Percentiles rank a stretch among this genome's conserved stretches.
phyloP scores from a whole-genome alignment of 1,140 invertebrate genomes.

The Apolygus lucorum region DNA sequence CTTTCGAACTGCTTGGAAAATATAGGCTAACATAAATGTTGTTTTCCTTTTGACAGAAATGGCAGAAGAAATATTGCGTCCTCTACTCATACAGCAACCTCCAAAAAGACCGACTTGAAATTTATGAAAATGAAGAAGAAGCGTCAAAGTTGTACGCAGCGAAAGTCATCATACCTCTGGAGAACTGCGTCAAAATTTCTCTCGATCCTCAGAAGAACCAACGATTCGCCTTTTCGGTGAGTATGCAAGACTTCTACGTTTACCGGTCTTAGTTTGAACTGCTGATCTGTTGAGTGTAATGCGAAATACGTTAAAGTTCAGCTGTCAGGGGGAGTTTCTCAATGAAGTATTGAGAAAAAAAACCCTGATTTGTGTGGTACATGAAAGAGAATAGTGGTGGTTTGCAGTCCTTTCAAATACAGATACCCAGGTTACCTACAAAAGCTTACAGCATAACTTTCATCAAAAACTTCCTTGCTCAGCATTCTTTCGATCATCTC shows the following conservation, averaged over 20 bases:
- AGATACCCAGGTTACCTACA: too few species aligned
- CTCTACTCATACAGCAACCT: slow-evolving; percentile 71
- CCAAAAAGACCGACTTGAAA: slow-evolving; percentile 65
- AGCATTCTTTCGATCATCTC: too few species aligned
- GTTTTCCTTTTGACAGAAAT: slow-evolving; percentile 65
- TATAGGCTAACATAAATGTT: too few species aligned
- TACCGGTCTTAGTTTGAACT: not conserved
- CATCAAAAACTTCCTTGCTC: too few species aligned
- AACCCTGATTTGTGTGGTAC: too few species aligned
- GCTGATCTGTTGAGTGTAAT: not conserved
- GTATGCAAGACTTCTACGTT: slow-evolving; percentile 20
- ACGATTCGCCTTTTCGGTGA: slow-evolving; percentile 46
- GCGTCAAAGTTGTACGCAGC: slow-evolving; percentile 53
- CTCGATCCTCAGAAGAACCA: slow-evolving; percentile 47
- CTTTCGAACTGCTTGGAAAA: too few species aligned
- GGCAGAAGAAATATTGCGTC: slow-evolving; percentile 66
- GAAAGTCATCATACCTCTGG: slow-evolving; percentile 63
- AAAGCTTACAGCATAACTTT: too few species aligned
- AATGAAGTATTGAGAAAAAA: too few species aligned
- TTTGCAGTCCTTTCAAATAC: too few species aligned
- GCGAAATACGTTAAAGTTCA: too few species aligned
- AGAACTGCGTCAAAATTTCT: slow-evolving; percentile 77
- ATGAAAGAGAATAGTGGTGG: too few species aligned
- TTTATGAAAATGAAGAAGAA: slow-evolving; percentile 67
- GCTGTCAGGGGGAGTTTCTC: too few species aligned